Evolutionary conservation across 2,888 invertebrate species (phyloP).

Genomic region (Apodemia mormo): DNA sequence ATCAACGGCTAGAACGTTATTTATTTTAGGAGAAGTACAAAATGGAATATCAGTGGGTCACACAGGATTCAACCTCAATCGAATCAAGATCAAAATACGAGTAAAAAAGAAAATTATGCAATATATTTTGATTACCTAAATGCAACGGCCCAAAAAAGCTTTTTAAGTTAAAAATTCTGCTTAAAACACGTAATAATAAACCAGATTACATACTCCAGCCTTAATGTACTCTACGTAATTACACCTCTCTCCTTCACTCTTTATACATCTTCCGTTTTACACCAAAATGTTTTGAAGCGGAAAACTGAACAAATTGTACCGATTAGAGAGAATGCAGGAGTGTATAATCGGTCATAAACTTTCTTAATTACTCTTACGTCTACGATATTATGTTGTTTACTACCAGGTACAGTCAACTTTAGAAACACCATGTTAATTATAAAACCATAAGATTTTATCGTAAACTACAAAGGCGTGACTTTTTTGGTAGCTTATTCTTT

Average conservation of each 20-base stretch:
- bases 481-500: too few relatives aligned
- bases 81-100: too few relatives aligned
- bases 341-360: constrained; percentile 18
- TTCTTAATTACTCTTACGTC: constrained; percentile 14
- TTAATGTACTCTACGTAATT: background rate
- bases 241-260: background rate
- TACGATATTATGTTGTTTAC: constrained; percentile 4
- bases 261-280: constrained; percentile 4
- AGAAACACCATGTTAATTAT: background rate
- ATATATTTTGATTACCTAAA: too few relatives aligned
- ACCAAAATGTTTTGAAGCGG: constrained; percentile 22
- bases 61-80: too few relatives aligned
- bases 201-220: background rate
- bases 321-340: constrained; percentile 12
- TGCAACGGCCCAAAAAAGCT: constrained; percentile 3
- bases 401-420: constrained; percentile 7
- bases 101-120: background rate
- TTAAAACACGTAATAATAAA: constrained; percentile 4
- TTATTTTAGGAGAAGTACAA: too few relatives aligned
- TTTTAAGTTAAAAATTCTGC: constrained; percentile 3
- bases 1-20: too few relatives aligned
- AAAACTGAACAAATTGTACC: constrained; percentile 39
- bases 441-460: background rate
- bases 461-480: background rate
- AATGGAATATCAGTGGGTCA: too few relatives aligned